Conservation (phyloP, 2,113 vertebrate genomes). For the Entomyzon cyanotis region DNA sequence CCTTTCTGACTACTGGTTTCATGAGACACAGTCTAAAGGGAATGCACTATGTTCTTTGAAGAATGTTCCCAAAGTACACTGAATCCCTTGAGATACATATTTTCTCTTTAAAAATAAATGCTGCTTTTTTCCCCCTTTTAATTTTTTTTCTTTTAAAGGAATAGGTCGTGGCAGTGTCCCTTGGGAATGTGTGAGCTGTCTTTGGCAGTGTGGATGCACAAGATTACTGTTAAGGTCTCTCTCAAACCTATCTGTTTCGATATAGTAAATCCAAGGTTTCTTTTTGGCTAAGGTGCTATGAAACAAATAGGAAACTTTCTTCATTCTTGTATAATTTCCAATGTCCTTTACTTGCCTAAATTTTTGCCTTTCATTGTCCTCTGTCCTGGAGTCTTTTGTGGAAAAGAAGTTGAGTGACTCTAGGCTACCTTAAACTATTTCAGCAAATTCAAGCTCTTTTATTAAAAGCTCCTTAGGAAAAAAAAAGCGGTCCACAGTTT, state of each 20-base stretch:
- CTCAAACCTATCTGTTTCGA: not conserved
- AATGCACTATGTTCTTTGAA: slow-evolving; percentile 5
- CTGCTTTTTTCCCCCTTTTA: not conserved
- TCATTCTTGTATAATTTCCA: not conserved
- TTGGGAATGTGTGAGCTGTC: not conserved
- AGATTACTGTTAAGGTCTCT: not conserved
- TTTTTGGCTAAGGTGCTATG: not conserved
- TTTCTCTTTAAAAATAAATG: slow-evolving; percentile 54
- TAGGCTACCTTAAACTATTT: not conserved
- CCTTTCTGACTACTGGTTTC: not conserved
- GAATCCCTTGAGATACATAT: slow-evolving; percentile 31
- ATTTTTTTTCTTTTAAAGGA: not conserved
- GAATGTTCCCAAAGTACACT: slow-evolving; percentile 50
- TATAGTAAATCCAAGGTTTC: not conserved
- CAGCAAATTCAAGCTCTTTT: not conserved
- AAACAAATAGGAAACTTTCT: not conserved
- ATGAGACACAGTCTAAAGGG: not conserved
- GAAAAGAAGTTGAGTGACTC: not conserved
- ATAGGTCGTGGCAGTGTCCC: not conserved
- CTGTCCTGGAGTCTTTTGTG: not conserved
- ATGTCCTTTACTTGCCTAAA: not conserved
- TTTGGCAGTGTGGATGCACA: not conserved
- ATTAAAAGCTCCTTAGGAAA: not conserved
- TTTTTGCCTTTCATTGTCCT: not conserved
- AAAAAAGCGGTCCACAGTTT: not conserved